Evolutionary conservation across 1,140 invertebrate genomes (phyloP).

Genomic region (Drosophila persimilis): DNA sequence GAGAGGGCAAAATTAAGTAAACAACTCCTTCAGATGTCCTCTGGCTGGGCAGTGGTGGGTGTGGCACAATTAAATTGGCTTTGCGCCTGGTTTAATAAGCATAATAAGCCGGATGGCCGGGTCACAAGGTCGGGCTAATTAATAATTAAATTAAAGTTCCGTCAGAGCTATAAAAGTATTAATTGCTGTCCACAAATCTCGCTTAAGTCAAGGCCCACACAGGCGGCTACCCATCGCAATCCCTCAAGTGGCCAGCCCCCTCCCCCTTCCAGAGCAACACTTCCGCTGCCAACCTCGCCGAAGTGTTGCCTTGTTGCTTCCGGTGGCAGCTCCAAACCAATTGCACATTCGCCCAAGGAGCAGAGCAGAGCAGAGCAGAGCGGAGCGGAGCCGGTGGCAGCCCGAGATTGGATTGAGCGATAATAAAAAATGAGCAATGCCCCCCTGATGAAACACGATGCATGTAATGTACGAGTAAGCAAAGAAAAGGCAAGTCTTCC

Average conservation of each 20-base stretch:
- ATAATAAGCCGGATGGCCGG: conserved; percentile 46
- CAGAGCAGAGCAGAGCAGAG: no score
- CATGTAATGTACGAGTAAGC: not conserved
- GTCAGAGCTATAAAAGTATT: conserved; percentile 63
- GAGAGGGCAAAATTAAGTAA: conserved; percentile 47
- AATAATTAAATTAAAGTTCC: conserved; percentile 78
- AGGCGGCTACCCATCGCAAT: not conserved
- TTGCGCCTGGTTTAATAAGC: conserved; percentile 69
- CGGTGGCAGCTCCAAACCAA: conserved; percentile 61
- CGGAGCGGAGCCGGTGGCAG: not conserved
- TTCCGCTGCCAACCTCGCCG: conserved; percentile 33
- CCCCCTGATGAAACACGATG: conserved; percentile 41
- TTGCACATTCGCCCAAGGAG: conserved; percentile 35
- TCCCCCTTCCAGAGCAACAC: conserved; percentile 47
- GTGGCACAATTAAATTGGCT: conserved; percentile 63
- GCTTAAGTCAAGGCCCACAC: conserved; percentile 32
- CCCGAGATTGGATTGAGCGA: conserved; percentile 68
- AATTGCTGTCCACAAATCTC: conserved; percentile 65
- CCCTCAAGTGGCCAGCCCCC: conserved; percentile 32
- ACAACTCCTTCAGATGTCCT: conserved; percentile 35
- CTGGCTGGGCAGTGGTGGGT: not conserved
- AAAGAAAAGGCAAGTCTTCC: conserved; percentile 17
- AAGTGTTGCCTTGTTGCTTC: conserved; percentile 72
- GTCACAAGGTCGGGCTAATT: conserved; percentile 49
- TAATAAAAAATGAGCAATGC: conserved; percentile 60